Percentiles rank a stretch among this genome's conserved stretches.
phyloP scores from a whole-genome alignment of 2,888 invertebrate species.

The Holacanthella duospinosa region DNA sequence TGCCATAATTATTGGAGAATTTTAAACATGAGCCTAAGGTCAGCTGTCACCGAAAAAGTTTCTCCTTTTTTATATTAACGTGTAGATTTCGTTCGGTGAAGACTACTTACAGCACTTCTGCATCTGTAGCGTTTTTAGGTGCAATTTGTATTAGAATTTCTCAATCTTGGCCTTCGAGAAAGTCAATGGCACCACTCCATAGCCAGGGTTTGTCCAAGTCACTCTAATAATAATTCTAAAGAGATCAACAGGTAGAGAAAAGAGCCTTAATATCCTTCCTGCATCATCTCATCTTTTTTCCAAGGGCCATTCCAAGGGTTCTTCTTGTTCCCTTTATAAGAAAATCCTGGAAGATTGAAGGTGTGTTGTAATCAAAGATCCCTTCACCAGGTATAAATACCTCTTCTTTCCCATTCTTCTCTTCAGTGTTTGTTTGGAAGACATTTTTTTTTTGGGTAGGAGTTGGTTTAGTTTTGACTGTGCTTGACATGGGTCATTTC shows the following conservation, averaged over 20 bases:
- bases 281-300: not conserved
- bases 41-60: no score
- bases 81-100: no score
- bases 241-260: not conserved
- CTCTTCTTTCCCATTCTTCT: not conserved
- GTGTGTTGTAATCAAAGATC: not conserved
- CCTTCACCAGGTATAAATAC: not conserved
- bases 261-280: not conserved
- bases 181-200: constrained; percentile 3
- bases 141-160: no score
- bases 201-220: not conserved
- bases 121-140: no score
- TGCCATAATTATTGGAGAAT: no score
- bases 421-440: not conserved
- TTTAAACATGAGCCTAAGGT: no score
- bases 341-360: not conserved
- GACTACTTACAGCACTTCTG: no score
- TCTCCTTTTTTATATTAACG: no score
- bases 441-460: not conserved
- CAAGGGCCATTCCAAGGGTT: not conserved
- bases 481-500: constrained; percentile 7
- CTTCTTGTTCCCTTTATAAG: not conserved
- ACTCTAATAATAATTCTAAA: not conserved
- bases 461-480: not conserved
- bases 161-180: not conserved